Base-by-base conservation (phyloP, 2,113 vertebrate genomes). In the Arothron firmamentum region DNA sequence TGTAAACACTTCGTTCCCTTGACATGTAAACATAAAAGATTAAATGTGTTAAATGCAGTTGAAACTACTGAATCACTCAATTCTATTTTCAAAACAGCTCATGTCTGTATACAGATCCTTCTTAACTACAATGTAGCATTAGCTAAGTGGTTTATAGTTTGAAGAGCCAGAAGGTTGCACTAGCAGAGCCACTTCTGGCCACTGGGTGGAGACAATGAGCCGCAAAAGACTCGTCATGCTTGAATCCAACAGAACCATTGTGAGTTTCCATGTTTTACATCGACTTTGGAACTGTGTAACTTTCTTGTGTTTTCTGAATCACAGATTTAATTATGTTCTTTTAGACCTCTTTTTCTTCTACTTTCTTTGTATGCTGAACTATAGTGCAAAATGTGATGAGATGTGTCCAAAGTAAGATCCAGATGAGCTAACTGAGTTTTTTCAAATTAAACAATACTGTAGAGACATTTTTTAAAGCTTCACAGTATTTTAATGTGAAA, bases 61-160 rank as follows among this genome's bases (percentile, higher is more conserved):
- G 28, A 23, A 20, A 20, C 11, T 16, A 41, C 51, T 65, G 18
- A 65, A 59, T 52, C 14, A 2, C 55, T 67, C 2, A 7, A 25
- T 23, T 42, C 58, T 42, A 62, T 73, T 55, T 31, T 43, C 31
- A 38, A 38, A 38, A 53, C 13, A 42, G 54, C 60, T 65, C 17
- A 41, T 6, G 52, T 45, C 17, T 48, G 46, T 38, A 19, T 23
- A 25, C 19, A 47, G 13, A 60, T 43, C 34, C 45, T 6, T 60
- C 25, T 10, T 56, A n/a, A 45, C 41, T 1, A 49, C 23, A 41
- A 3, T 50, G 21, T 38, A 38, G 14, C 45, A 4, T 46, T n/a
- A n/a, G 34, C 11, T 11, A 12, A 12, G 34, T 38, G 11, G 34
- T 9, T 38, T 38, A 12, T 38, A 5, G 8, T 38, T 38, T 9